Base-by-base conservation (phyloP, 2,888 invertebrate species). In the Rhingia rostrata region DNA sequence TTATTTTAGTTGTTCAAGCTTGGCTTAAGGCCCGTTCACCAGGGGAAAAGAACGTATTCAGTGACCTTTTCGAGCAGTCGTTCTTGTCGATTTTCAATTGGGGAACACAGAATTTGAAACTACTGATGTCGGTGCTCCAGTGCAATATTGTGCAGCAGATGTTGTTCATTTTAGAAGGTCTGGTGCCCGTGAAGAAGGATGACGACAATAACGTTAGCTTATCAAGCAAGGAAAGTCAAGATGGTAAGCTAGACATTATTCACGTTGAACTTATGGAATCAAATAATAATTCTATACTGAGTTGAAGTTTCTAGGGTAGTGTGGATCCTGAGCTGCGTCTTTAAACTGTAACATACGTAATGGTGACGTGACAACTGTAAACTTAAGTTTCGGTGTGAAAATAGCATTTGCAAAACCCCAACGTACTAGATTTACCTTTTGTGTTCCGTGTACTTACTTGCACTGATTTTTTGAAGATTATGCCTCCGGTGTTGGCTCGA, bases 121-220 rank as follows among this genome's bases (percentile, higher is more conserved):
- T 97, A 83, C 95, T 96, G 86, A 97, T 99, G 94, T 94, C 95
- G 47, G 95, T 98, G 2, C 92, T 99, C 10, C 97, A 98, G 90
- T 97, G 97, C 88, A 98, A 98, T 89, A 94, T 98, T 74, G 95
- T 98, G 39, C 93, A 95, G 79, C 98, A 97, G 92, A 95, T 97
- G 93, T 90, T 96, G n/a, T 94, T 93, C 67, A 92, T 98, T 39
- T 91, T 98, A 67, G 97, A 98, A 92, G 98, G 97, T 0, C 91
- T 98, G 54, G 94, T 98, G 35, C 97, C 97, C 0, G 93, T 93
- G 2, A 95, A 95, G 89, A 92, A 94, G 9, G 93, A 94, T 80
- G 93, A 93, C 70, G 93, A 94, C 73, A 94, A 94, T 86, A 93
- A 90, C 37, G 90, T 90, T 30, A 90, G 91, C 69, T 51, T 92